Conservation (phyloP, 92 coral and sea anemone species). For the Paramuricea clavata region DNA sequence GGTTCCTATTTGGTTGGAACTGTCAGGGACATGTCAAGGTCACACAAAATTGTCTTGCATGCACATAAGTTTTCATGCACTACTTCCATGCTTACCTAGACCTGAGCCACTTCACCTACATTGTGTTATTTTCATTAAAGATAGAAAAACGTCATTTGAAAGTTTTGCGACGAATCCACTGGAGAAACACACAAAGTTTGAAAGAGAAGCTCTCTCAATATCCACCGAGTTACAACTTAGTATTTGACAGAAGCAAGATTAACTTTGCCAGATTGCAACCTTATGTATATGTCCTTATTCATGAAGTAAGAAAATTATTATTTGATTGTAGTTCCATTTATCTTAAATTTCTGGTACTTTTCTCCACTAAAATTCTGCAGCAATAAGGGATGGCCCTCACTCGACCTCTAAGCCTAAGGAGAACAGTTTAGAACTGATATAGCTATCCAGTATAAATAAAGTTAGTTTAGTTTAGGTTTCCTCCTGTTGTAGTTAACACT, state of each 20-base stretch:
- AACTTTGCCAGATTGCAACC: conserved; percentile 72
- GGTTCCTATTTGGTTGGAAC: not conserved
- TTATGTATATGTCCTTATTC: conserved; percentile 71
- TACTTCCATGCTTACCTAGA: too few relatives aligned
- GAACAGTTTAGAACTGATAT: too few relatives aligned
- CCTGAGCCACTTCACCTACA: not conserved
- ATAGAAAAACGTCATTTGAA: conserved; percentile 71
- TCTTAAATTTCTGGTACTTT: not conserved
- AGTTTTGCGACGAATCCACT: conserved; percentile 66
- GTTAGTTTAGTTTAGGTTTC: too few relatives aligned
- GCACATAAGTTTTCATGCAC: not conserved
- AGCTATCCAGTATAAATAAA: too few relatives aligned
- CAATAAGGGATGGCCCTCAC: too few relatives aligned
- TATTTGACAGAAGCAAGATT: conserved; percentile 68
- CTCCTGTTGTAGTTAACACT: too few relatives aligned
- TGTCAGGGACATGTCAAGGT: not conserved
- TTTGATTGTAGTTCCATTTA: not conserved
- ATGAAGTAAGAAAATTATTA: conserved; percentile 57
- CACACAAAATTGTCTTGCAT: not conserved
- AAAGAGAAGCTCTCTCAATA: conserved; percentile 57
- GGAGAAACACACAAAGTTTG: conserved; percentile 71
- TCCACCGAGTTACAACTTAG: conserved; percentile 75
- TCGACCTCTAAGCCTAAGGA: too few relatives aligned
- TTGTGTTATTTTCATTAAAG: conserved; percentile 29
- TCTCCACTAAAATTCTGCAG: not conserved